These are phyloP conservation scores for Meriones psammophilus DNA, from an alignment of 2,797 vertebrate species.

Conservation along the genomic window DNA sequence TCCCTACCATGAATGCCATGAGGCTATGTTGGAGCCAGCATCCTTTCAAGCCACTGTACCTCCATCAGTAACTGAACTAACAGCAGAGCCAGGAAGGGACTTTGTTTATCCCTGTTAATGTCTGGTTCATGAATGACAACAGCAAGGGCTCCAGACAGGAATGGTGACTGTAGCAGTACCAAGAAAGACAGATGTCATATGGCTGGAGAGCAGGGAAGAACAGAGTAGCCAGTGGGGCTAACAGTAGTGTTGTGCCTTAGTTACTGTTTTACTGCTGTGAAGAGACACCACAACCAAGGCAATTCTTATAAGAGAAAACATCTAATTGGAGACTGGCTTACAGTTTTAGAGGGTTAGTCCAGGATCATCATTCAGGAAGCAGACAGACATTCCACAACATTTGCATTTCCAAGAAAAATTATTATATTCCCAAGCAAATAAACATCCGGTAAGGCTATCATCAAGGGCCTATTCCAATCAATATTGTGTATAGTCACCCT, in stretches of 20 bases:
- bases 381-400: neutral
- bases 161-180: neutral
- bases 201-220: neutral
- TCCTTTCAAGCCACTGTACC: neutral
- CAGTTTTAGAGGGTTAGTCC: neutral
- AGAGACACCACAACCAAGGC: neutral
- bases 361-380: neutral
- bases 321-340: neutral
- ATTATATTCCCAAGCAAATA: neutral
- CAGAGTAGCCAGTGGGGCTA: neutral
- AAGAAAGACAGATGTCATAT: neutral
- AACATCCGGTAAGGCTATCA: neutral
- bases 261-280: neutral
- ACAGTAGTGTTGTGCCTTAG: neutral
- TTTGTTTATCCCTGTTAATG: neutral
- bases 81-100: neutral
- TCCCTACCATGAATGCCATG: too few relatives aligned
- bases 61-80: neutral
- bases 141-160: neutral
- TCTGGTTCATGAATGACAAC: neutral
- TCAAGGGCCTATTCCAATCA: neutral
- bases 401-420: too few relatives aligned
- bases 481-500: neutral
- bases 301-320: neutral
- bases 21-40: neutral